A percentile compares a stretch with the other conserved stretches of the same genome.
Conservation (phyloP, 2,888 invertebrate species). For the Drosophila ustulata region DNA sequence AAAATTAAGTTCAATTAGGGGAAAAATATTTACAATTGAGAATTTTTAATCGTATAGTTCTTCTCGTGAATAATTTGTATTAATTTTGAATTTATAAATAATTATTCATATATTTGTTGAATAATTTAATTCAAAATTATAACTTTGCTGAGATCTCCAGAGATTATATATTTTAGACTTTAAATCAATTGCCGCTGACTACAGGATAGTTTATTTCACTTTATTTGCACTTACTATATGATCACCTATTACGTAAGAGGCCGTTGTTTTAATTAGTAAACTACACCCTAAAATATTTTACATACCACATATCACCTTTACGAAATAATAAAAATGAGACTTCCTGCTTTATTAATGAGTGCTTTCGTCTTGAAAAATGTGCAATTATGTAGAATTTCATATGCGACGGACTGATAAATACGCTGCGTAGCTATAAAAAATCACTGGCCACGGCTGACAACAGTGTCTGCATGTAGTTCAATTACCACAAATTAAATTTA, state of each 20-base stretch:
- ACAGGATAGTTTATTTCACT: no score
- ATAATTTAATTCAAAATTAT: background rate
- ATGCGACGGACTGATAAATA: conserved; percentile 47
- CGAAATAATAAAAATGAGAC: conserved; percentile 19
- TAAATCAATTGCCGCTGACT: no score
- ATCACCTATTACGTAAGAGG: background rate
- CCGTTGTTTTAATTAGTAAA: background rate
- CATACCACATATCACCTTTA: background rate
- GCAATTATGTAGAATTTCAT: conserved; percentile 55
- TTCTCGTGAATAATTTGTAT: no score
- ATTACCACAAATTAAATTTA: conserved; percentile 79
- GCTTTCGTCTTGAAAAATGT: conserved; percentile 44
- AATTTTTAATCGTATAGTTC: no score
- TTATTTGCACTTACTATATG: background rate
- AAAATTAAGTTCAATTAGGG: no score
- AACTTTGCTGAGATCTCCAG: background rate
- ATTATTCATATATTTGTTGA: no score
- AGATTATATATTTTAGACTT: background rate
- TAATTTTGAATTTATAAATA: no score
- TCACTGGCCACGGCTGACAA: conserved; percentile 27
- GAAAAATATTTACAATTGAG: no score
- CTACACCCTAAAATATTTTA: background rate
- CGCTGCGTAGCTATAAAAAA: conserved; percentile 24
- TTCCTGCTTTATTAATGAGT: conserved; percentile 53
- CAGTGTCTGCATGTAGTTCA: conserved; percentile 56